These are phyloP conservation scores for Pseudomugil gertrudae DNA, from an alignment of 2,797 vertebrate species.

Conservation along the genomic window DNA sequence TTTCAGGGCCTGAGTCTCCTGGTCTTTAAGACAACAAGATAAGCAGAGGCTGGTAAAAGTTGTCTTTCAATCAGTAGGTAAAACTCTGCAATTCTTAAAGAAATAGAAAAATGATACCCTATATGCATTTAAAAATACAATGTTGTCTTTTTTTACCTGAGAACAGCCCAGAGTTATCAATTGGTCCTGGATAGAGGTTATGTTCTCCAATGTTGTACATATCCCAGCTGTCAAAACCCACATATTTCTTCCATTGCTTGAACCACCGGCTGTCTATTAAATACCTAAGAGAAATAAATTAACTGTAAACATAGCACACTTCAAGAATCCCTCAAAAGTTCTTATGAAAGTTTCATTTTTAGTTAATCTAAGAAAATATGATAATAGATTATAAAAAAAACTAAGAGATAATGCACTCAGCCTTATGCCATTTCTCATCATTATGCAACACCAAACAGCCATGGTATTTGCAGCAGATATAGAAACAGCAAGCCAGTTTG, in stretches of 20 bases:
- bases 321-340: not conserved
- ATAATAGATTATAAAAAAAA: no score
- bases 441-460: constrained; percentile 50
- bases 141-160: constrained; percentile 86
- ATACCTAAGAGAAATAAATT: constrained; percentile 84
- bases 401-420: constrained; percentile 2
- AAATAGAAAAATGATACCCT: not conserved
- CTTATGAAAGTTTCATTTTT: not conserved
- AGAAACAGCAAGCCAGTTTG: constrained; percentile 60
- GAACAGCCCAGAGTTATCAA: constrained; percentile 96
- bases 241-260: constrained; percentile 99
- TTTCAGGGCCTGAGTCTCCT: constrained; percentile 89
- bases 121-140: not conserved
- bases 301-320: not conserved
- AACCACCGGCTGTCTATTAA: constrained; percentile 97
- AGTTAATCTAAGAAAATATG: not conserved
- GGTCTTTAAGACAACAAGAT: constrained; percentile 78
- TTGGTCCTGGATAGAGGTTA: constrained; percentile 90
- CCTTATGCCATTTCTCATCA: constrained; percentile 17
- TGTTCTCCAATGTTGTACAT: constrained; percentile 92
- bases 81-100: not conserved
- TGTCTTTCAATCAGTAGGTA: not conserved
- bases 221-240: constrained; percentile 97
- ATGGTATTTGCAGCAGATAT: constrained; percentile 55
- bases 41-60: not conserved